Base-by-base conservation (phyloP, 2,888 invertebrate species). In the Geotrupes spiniger region DNA sequence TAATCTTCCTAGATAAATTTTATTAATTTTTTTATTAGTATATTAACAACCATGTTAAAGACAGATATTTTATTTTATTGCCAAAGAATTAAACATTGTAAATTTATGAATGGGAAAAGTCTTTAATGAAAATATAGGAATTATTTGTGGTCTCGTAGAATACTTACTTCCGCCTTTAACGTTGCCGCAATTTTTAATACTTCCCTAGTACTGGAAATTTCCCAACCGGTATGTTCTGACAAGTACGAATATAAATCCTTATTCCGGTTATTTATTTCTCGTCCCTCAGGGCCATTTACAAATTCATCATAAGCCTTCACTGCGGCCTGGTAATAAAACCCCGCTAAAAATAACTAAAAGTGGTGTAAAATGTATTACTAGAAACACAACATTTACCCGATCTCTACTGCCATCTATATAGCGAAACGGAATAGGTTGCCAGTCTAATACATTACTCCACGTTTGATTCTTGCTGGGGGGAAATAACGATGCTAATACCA, bases 191-290 rank as follows among this genome's bases (percentile, higher is more conserved):
- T 4, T 1, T 36, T 5, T 2, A 27, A 17, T 8, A 26, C 2
- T 5, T 78, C 77, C 5, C 82, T 63, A 1, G 86, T 74, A 52
- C 75, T 82, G 4, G 68, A 66, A 9, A 81, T 73, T 40, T 71
- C 70, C 64, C 76, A 52, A 1, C 80, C 80, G 0, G 80, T 74
- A 25, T 76, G 62, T 36, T 71, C 63, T 1, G 78, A 77, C 17
- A 88, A 63, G 46, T 80, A 74, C 26, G n/a, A n/a, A n/a, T n/a
- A n/a, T n/a, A n/a, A n/a, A n/a, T n/a, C n/a, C n/a, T n/a, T n/a
- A n/a, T n/a, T n/a, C n/a, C n/a, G n/a, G n/a, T n/a, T n/a, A n/a
- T n/a, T n/a, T n/a, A n/a, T n/a, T n/a, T n/a, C n/a, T n/a, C n/a
- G n/a, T n/a, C n/a, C n/a, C n/a, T n/a, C n/a, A n/a, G n/a, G n/a